Conservation (phyloP, 2,888 invertebrate species). For the Calephelis perditalis region DNA sequence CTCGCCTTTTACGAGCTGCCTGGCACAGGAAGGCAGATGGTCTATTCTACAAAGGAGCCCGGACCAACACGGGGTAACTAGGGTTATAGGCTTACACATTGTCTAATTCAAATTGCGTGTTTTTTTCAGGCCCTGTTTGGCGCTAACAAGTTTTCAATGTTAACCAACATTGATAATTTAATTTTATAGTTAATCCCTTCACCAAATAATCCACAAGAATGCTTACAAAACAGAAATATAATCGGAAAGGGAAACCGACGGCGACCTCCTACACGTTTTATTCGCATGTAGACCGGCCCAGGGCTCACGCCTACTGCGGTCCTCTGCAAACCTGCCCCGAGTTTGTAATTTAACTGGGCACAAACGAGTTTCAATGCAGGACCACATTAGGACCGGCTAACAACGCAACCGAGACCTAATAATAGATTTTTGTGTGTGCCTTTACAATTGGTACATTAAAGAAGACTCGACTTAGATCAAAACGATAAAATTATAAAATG, state of each 20-base stretch:
- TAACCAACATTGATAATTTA: no score
- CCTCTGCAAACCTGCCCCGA: conserved; percentile 60
- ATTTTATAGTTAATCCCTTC: neutral
- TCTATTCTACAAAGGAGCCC: no score
- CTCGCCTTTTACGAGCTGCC: no score
- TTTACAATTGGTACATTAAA: neutral
- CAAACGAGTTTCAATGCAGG: conserved; percentile 55
- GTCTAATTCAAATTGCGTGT: no score
- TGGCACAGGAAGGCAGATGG: no score
- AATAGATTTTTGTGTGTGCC: neutral
- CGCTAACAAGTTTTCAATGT: no score
- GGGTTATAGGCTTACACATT: no score
- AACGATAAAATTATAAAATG: no score
- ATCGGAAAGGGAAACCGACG: conserved; percentile 30
- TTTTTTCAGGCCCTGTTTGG: no score
- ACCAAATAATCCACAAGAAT: neutral
- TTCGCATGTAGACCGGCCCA: conserved; percentile 33
- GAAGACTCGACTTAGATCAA: no score
- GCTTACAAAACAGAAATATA: conserved; percentile 9
- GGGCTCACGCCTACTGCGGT: conserved; percentile 46
- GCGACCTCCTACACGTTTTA: conserved; percentile 19
- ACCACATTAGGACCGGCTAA: conserved; percentile 18
- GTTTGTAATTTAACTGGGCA: conserved; percentile 60
- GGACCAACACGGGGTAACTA: no score
- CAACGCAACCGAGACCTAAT: conserved; percentile 3